Percentiles rank a stretch among this genome's conserved stretches.
phyloP scores from a whole-genome alignment of 2,797 vertebrate species.

The Catharus ustulatus region DNA sequence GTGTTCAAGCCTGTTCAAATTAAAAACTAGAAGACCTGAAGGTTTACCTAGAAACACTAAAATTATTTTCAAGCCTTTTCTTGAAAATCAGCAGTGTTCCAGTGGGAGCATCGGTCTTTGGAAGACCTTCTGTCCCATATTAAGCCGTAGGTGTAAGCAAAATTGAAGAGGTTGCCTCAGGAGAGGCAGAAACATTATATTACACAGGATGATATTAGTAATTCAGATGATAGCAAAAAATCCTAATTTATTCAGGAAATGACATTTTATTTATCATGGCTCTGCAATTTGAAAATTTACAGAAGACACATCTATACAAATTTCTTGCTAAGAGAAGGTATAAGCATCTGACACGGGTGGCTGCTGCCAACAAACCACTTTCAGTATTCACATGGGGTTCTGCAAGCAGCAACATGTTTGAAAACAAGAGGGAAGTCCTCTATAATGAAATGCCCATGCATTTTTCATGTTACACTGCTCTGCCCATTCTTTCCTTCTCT shows the following conservation, averaged over 20 bases:
- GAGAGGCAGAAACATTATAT: slow-evolving; percentile 54
- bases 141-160: slow-evolving; percentile 68
- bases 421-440: slow-evolving; percentile 32
- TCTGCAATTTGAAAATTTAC: slow-evolving; percentile 74
- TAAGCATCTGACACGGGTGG: slow-evolving; percentile 50
- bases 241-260: slow-evolving; percentile 78
- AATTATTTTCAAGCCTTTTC: slow-evolving; percentile 20
- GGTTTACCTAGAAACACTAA: slow-evolving; percentile 16
- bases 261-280: slow-evolving; percentile 76
- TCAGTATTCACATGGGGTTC: not conserved
- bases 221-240: slow-evolving; percentile 67
- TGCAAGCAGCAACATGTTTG: not conserved
- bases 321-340: slow-evolving; percentile 52
- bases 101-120: not conserved
- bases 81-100: slow-evolving; percentile 35
- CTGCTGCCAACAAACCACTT: slow-evolving; percentile 52
- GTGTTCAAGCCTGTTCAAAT: slow-evolving; percentile 37
- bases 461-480: slow-evolving; percentile 45
- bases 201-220: slow-evolving; percentile 62
- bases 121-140: slow-evolving; percentile 52
- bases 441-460: slow-evolving; percentile 57
- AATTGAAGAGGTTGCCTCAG: slow-evolving; percentile 52
- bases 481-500: slow-evolving; percentile 32
- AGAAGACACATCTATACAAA: slow-evolving; percentile 51
- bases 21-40: slow-evolving; percentile 25